Evolutionary conservation across 2,888 invertebrate genomes (phyloP), one percentile per base, ranked within the genome.

Genomic region (Neuroscelio doddi): DNA sequence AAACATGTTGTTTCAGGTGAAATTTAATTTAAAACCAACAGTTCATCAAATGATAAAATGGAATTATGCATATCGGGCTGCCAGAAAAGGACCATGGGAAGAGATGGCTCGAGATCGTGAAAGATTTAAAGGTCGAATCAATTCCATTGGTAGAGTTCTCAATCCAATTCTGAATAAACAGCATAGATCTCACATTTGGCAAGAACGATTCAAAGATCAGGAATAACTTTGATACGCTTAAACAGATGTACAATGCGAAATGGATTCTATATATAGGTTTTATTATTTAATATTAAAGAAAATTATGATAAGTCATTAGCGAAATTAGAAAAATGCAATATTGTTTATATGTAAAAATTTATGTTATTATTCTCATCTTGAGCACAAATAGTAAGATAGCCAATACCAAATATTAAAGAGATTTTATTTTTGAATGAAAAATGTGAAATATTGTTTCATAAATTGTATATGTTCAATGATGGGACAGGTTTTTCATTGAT

Each of bases 21-120:
- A 84, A 38, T 89, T 89, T 64, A 84, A 86, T 29, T 72, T 78
- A 5, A 80, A 82, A 17, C 81, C 85, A 3, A 78, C 76, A 46
- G 80, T 89, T 8, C 87, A 88, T 68, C 80, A 76, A 0, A 87
- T 89, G 86, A 71, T 88, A 1, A 78, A 85, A 58, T 89, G 89
- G 88, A 83, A 87, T 34, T 87, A 79, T 68, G 89, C 88, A 0
- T 88, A 88, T 64, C 85, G 86, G 45, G 84, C 85, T 14, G 87
- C 88, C 1, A 82, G 89, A n/a, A 85, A 80, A 68, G 88, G 89
- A 1, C 87, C 86, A 1, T 89, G 89, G 89, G 89, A 89, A 73
- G 80, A 86, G 74, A 84, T 84, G 70, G 88, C 85, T 1, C 78
- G 87, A 26, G 89, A 89, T 62, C 79, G 87, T 38, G 84, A 77